Base-by-base conservation (phyloP, 2,113 vertebrate genomes). In the Mustela lutreola region DNA sequence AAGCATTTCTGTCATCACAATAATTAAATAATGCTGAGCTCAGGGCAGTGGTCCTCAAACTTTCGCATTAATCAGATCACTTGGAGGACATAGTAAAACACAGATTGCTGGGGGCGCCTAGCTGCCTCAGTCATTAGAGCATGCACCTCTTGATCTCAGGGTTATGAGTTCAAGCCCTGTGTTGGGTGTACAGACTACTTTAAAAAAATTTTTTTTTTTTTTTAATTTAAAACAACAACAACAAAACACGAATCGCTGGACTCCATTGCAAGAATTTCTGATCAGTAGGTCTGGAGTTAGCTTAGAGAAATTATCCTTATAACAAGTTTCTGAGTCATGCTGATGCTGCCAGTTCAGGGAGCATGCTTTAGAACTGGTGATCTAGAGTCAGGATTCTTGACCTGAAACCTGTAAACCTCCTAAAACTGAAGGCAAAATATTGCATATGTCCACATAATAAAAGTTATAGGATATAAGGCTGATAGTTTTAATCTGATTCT, bases 401-500 rank as follows among this genome's bases (percentile, higher is more conserved):
- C 53, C 58, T 88, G 24, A 93, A 93, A 48, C 50, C 70, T 95
- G 16, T 56, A 56, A 56, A 45, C 42, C 15, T 96, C 45, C 56
- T 85, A 86, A 78, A 82, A 71, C 45, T 36, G 15, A 89, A 96
- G 18, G 73, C 11, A 78, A 87, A 89, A 80, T 83, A 58, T 45
- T 79, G 8, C 79, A 10, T 56, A 7, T 53, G 63, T 48, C n/a
- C 31, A 80, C 10, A 31, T 91, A 22, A 36, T 91, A 36, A 39
- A 65, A n/a, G 11, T 79, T 81, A 80, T 15, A 84, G 28, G 21
- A 45, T 71, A 42, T 36, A 87, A 62, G 53, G 4, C 45, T 19
- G 15, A 31, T 73, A 31, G n/a, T 94, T 96, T 95, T 89, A 63
- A 67, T 80, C 45, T 73, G 56, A 62, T 94, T 63, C 45, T 87